Evolutionary conservation across 2,888 invertebrate species (phyloP), one percentile per base, ranked within the genome.

Genomic region (Odontomyia ornata): DNA sequence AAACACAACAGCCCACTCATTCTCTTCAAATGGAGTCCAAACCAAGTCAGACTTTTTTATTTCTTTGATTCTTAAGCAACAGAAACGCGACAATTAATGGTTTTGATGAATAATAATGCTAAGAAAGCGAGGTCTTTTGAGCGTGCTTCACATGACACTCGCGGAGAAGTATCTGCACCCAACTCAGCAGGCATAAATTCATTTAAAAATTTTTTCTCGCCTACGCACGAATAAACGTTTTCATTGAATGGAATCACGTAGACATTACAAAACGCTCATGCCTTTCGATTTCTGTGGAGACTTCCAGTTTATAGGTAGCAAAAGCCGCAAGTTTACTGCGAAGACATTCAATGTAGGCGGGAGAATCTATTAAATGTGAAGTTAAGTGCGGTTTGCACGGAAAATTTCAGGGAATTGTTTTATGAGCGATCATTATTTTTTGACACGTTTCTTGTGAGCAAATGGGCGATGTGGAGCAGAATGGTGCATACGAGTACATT

Each of bases 401-500:
- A 25, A 60, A 60, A 60, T 25, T n/a, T 60, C 21, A 25, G 23
- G 4, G 57, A 60, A 60, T 60, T 60, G 21, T 60, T 60, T 60
- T 60, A 60, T 60, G 57, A 25, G 23, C 23, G 57, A 60, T 60
- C 57, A 60, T 60, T 60, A 11, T 60, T 60, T 23, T 60, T 60
- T 60, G 57, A 60, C 57, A 60, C 57, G 18, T 23, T 60, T 23
- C 23, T 21, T 60, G 57, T 60, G 7, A 25, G 23, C 25, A 60
- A 7, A 11, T 13, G 23, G 57, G 15, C 18, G 4, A 9, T 52
- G 13, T 52, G 15, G 15, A 36, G 36, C 36, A 5, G 36, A 36
- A 36, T 36, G 5, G 52, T 9, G 15, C 4, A 52, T 4, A 9
- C 4, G 4, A 15, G 52, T n/a, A n/a, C n/a, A n/a, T n/a, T n/a